phyloP scores from a whole-genome alignment of 2,888 invertebrate species.

The Callimorpha dominula region DNA sequence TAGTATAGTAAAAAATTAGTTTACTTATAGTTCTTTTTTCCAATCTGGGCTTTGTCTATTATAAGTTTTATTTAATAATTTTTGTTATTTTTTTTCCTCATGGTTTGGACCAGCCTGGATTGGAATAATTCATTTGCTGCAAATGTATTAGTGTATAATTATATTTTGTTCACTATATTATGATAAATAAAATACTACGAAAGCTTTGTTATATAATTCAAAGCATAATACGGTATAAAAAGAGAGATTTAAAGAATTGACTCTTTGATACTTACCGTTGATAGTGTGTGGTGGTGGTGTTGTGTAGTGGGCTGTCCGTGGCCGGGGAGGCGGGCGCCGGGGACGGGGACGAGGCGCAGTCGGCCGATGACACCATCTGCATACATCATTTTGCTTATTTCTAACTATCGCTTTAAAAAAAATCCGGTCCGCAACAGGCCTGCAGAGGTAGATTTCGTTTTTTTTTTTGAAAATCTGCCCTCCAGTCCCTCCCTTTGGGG shows the following conservation, averaged over 20 bases:
- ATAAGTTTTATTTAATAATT: no score
- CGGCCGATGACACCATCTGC: conserved; percentile 73
- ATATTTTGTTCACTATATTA: background rate
- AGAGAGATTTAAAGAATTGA: background rate
- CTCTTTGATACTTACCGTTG: conserved; percentile 75
- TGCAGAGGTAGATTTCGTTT: no score
- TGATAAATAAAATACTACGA: background rate
- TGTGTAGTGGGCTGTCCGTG: conserved; percentile 87
- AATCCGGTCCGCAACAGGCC: no score
- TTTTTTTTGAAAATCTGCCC: no score
- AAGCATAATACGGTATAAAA: no score
- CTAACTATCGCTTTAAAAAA: background rate
- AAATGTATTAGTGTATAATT: background rate
- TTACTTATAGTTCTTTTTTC: background rate
- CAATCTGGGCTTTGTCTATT: no score
- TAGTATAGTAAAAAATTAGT: no score
- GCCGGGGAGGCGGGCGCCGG: conserved; percentile 71
- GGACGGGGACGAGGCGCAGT: conserved; percentile 60
- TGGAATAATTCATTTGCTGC: background rate
- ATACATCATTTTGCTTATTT: background rate
- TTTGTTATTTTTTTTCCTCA: no score
- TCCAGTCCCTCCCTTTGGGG: no score
- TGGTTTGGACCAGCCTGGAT: no score
- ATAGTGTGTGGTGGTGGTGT: conserved; percentile 83
- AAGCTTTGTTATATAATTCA: background rate